Conservation (phyloP, 2,888 invertebrate species). For the Hipparchia semele region DNA sequence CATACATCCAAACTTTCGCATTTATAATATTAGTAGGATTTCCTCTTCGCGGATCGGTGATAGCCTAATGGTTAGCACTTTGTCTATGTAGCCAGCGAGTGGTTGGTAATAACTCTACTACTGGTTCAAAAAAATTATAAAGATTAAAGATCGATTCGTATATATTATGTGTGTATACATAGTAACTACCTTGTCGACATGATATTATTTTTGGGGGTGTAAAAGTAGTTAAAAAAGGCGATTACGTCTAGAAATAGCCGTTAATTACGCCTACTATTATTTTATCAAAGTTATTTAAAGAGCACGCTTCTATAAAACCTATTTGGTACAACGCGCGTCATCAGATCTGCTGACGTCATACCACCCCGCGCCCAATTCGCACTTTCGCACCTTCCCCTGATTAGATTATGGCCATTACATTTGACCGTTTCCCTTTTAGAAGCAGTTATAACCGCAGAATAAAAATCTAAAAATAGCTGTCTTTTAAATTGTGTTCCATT, state of each 20-base stretch:
- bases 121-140: too few species aligned
- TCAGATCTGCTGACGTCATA: constrained; percentile 22
- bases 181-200: background rate
- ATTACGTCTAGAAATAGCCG: background rate
- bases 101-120: too few species aligned
- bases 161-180: too few species aligned
- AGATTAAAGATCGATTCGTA: too few species aligned
- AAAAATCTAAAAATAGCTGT: constrained; percentile 13
- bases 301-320: background rate
- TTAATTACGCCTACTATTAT: background rate
- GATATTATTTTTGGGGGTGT: background rate
- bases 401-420: constrained; percentile 24
- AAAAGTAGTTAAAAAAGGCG: background rate
- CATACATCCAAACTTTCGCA: too few species aligned
- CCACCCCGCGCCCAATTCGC: constrained; percentile 28
- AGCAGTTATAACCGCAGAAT: background rate
- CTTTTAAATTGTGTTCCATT: background rate
- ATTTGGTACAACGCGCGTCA: constrained; percentile 16
- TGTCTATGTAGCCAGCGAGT: too few species aligned
- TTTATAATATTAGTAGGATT: too few species aligned
- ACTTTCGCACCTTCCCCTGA: constrained; percentile 29
- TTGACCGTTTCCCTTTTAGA: constrained; percentile 13
- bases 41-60: too few species aligned
- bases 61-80: too few species aligned
- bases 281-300: constrained; percentile 3